Conservation (phyloP, 2,797 vertebrate species). For the Varecia variegata region DNA sequence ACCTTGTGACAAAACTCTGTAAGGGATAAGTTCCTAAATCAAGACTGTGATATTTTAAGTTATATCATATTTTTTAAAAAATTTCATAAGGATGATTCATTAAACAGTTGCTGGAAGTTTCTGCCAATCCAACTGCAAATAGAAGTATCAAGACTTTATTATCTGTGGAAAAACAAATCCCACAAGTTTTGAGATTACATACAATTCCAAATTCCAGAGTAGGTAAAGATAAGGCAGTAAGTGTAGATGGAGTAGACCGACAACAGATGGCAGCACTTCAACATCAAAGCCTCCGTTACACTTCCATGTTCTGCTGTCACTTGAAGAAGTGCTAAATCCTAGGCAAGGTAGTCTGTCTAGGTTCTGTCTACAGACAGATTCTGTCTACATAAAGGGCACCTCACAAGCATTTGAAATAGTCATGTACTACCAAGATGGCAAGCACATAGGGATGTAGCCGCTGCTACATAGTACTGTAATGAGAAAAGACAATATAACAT, state of each 20-base stretch:
- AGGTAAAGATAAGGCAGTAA: neutral
- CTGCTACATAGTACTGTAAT: neutral
- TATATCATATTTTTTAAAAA: neutral
- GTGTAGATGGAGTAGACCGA: neutral
- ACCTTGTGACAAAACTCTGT: neutral
- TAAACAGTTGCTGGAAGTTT: neutral
- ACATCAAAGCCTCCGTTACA: neutral
- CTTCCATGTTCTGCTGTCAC: neutral
- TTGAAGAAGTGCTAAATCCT: neutral
- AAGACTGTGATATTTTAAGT: neutral
- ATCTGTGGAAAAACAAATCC: neutral
- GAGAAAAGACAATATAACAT: neutral
- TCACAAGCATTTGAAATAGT: neutral
- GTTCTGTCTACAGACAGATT: no score
- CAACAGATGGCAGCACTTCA: constrained; percentile 73
- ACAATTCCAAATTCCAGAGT: neutral
- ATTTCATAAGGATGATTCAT: neutral
- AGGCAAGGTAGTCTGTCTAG: neutral
- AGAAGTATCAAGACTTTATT: neutral
- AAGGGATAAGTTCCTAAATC: neutral
- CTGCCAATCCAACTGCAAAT: neutral
- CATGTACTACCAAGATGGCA: neutral
- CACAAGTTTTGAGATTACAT: neutral
- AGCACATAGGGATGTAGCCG: neutral
- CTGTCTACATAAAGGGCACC: neutral